These are phyloP conservation scores for Melitaea cinxia DNA, from an alignment of 1,140 invertebrate genomes.

Conservation along the genomic window DNA sequence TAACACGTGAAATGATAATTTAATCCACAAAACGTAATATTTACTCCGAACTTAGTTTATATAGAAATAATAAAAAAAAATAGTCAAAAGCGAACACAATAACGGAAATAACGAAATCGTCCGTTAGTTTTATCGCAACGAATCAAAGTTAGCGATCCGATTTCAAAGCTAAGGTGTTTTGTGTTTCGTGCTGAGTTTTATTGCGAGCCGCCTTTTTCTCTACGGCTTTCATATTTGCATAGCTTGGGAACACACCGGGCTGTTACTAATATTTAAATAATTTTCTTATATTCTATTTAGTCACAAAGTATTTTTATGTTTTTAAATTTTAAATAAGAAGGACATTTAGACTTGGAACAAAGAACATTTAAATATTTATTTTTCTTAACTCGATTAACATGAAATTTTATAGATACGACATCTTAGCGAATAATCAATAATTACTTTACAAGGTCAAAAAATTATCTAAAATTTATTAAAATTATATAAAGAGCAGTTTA, in stretches of 20 bases:
- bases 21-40: background rate
- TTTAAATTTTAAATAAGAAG: too few species aligned
- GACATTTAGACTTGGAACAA: too few species aligned
- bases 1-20: too few species aligned
- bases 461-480: too few species aligned
- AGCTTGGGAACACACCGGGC: constrained; percentile 17
- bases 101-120: constrained; percentile 12
- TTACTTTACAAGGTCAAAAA: too few species aligned
- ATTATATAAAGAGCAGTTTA: too few species aligned
- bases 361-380: too few species aligned
- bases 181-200: constrained; percentile 42
- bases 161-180: constrained; percentile 37
- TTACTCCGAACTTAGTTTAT: background rate
- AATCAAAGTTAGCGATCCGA: constrained; percentile 52
- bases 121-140: constrained; percentile 27
- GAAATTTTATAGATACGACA: too few species aligned
- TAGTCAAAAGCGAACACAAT: constrained; percentile 14
- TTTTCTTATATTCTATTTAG: too few species aligned
- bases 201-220: constrained; percentile 39
- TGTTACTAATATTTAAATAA: background rate
- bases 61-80: background rate
- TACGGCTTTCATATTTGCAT: constrained; percentile 40
- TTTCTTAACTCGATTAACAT: too few species aligned
- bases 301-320: too few species aligned
- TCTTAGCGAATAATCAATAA: too few species aligned